Percentiles rank a stretch among this genome's conserved stretches.
Conservation (phyloP, 2,113 vertebrate genomes). For the Poeciliopsis occidentalis region DNA sequence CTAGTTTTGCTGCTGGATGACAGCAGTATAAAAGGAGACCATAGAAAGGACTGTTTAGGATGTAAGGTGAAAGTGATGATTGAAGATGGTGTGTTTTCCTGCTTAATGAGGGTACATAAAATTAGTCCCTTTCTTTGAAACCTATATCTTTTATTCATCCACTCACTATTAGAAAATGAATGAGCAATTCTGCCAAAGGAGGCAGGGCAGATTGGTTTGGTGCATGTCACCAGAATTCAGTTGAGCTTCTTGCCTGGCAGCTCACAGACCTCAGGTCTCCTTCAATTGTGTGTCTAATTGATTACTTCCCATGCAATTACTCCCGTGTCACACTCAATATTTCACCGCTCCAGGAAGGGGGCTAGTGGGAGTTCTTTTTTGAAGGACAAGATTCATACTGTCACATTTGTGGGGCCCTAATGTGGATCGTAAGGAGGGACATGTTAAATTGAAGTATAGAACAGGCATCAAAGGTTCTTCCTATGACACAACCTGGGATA, state of each 20-base stretch:
- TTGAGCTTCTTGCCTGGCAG: constrained; percentile 68
- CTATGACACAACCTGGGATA: neutral
- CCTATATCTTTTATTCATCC: constrained; percentile 24
- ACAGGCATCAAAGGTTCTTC: constrained; percentile 48
- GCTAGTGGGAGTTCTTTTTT: constrained; percentile 66
- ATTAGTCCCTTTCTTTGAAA: constrained; percentile 43
- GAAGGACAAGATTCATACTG: constrained; percentile 76
- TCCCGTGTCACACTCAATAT: constrained; percentile 83
- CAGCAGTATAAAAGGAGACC: constrained; percentile 16
- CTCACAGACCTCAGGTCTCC: constrained; percentile 77
- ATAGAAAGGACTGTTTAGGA: constrained; percentile 21
- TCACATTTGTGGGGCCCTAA: constrained; percentile 72
- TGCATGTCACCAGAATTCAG: constrained; percentile 69
- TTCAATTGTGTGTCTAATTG: constrained; percentile 83
- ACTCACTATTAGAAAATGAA: constrained; percentile 44
- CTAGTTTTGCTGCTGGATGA: constrained; percentile 44
- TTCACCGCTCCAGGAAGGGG: constrained; percentile 73
- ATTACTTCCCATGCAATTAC: constrained; percentile 84
- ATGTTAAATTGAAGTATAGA: constrained; percentile 66
- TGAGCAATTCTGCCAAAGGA: constrained; percentile 51
- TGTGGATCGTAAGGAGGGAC: constrained; percentile 57
- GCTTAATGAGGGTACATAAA: constrained; percentile 29
- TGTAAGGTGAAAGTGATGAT: constrained; percentile 47
- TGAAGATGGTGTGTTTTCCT: constrained; percentile 28
- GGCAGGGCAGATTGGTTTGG: constrained; percentile 63